Conservation (phyloP, 2,113 vertebrate species). For the Parotia lawesii region DNA sequence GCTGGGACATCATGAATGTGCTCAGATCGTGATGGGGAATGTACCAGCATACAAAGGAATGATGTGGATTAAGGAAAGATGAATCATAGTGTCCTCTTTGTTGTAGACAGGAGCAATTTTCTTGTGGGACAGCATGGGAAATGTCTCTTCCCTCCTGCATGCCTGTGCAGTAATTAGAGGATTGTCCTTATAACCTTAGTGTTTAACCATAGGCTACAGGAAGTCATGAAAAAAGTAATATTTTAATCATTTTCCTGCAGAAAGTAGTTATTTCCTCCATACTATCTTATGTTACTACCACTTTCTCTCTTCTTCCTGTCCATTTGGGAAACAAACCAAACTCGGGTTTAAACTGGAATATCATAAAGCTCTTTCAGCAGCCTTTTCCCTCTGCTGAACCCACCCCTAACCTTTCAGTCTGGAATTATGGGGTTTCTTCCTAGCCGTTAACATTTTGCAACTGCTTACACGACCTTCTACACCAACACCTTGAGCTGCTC, state of each 20-base stretch:
- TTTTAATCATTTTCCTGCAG: neutral
- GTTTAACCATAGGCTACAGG: neutral
- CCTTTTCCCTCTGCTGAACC: neutral
- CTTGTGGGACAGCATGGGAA: neutral
- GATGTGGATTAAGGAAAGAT: neutral
- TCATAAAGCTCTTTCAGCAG: neutral
- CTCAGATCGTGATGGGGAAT: neutral
- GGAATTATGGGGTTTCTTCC: neutral
- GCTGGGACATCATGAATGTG: fast-evolving
- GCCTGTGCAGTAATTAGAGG: neutral
- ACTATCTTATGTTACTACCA: neutral
- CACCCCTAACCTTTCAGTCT: neutral
- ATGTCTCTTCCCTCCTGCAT: neutral
- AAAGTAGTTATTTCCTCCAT: neutral
- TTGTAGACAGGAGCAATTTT: neutral
- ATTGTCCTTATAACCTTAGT: neutral
- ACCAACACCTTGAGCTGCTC: neutral
- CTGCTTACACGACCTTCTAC: neutral
- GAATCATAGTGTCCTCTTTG: neutral
- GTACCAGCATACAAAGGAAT: neutral
- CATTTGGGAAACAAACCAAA: neutral
- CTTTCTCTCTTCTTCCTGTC: neutral
- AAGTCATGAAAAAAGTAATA: neutral
- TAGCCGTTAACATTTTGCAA: neutral
- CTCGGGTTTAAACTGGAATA: neutral